These are phyloP conservation scores for Galagoides demidoff DNA, from an alignment of 2,797 vertebrate genomes.

Conservation along the genomic window DNA sequence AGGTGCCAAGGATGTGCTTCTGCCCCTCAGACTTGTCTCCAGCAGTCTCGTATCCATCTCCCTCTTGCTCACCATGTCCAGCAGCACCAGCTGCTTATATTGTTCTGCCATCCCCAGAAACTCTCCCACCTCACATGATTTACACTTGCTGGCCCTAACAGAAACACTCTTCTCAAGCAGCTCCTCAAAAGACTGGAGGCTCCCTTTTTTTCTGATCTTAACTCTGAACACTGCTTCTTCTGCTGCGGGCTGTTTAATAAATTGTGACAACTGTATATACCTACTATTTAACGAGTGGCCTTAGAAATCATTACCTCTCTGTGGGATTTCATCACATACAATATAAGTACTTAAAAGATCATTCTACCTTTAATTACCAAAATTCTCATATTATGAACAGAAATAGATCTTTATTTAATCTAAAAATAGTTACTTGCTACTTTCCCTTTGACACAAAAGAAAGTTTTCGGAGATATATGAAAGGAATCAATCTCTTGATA, in stretches of 20 bases:
- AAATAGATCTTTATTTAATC: background rate
- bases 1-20: background rate
- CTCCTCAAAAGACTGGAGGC: background rate
- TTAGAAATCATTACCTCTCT: background rate
- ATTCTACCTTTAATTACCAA: background rate
- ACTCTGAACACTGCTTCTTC: background rate
- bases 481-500: background rate
- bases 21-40: background rate
- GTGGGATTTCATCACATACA: background rate
- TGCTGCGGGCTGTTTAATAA: background rate
- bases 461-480: background rate
- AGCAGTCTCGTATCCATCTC: background rate
- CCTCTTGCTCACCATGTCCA: background rate
- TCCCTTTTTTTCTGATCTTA: background rate
- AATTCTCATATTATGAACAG: background rate
- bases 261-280: accelerated
- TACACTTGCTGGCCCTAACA: background rate
- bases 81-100: background rate
- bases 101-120: background rate
- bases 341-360: background rate
- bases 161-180: background rate
- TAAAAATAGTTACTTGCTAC: background rate
- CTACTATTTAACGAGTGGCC: background rate
- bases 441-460: background rate
- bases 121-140: background rate